phyloP scores from a whole-genome alignment of 1,140 invertebrate species.

The Scaptomyza montana region DNA sequence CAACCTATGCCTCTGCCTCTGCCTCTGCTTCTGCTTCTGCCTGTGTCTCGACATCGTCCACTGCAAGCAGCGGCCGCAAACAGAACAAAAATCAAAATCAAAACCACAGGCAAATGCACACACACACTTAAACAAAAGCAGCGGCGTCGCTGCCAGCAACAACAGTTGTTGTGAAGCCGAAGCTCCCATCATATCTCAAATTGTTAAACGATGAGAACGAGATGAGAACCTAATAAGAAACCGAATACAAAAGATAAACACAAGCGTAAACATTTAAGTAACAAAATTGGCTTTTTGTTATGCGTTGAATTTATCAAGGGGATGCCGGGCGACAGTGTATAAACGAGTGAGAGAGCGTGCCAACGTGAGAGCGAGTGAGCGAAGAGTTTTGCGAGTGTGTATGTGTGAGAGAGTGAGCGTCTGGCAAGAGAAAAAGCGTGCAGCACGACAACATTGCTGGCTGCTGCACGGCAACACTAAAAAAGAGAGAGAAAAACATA shows the following conservation, averaged over 20 bases:
- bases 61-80: slow-evolving; percentile 24
- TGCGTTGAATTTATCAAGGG: slow-evolving; percentile 47
- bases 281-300: slow-evolving; percentile 83
- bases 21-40: slow-evolving; percentile 15
- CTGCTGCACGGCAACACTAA: slow-evolving; percentile 63
- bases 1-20: slow-evolving; percentile 16
- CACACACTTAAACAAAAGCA: slow-evolving; percentile 29
- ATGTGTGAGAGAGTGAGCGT: not conserved
- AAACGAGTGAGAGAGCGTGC: slow-evolving; percentile 21
- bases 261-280: slow-evolving; percentile 83
- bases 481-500: slow-evolving; percentile 30
- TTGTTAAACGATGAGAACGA: slow-evolving; percentile 83
- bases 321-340: slow-evolving; percentile 8
- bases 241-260: slow-evolving; percentile 83
- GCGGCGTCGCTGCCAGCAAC: slow-evolving; percentile 20
- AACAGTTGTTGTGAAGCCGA: not conserved
- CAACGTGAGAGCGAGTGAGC: slow-evolving; percentile 1
- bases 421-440: slow-evolving; percentile 6
- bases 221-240: slow-evolving; percentile 83
- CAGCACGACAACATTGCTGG: slow-evolving; percentile 54
- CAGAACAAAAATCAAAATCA: slow-evolving; percentile 54
- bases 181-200: slow-evolving; percentile 77
- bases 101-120: slow-evolving; percentile 46
- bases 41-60: slow-evolving; percentile 15
- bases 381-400: slow-evolving; percentile 6